These are phyloP conservation scores for Cremastinae sp. DNA, from an alignment of 2,888 invertebrate species.

Conservation along the genomic window DNA sequence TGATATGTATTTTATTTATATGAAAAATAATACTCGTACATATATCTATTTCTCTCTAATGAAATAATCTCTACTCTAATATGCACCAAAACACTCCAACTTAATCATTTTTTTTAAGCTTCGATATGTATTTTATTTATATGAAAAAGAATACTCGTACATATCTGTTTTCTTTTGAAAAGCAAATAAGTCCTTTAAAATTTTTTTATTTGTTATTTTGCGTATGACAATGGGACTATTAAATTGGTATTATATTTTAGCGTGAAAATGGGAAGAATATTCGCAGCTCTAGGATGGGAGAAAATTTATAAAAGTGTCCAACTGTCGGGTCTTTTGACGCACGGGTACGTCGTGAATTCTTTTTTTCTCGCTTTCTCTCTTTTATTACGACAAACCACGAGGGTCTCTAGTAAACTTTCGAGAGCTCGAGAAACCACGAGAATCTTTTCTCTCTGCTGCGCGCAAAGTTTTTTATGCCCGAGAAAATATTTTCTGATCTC, in stretches of 20 bases:
- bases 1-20: slow-evolving; percentile 16
- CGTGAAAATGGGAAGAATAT: too few relatives aligned
- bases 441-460: slow-evolving; percentile 7
- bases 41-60: too few relatives aligned
- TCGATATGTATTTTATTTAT: not conserved
- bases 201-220: too few relatives aligned
- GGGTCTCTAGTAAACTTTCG: slow-evolving; percentile 20
- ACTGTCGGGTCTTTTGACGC: slow-evolving; percentile 15
- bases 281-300: not conserved
- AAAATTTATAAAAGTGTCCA: slow-evolving; percentile 39
- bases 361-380: not conserved
- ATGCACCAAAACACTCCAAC: too few relatives aligned
- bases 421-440: slow-evolving; percentile 14
- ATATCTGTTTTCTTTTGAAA: too few relatives aligned
- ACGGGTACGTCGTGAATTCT: not conserved
- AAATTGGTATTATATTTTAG: slow-evolving; percentile 16
- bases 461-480: slow-evolving; percentile 13
- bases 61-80: too few relatives aligned
- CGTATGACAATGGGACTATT: not conserved
- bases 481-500: slow-evolving; percentile 12
- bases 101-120: too few relatives aligned
- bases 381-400: slow-evolving; percentile 18
- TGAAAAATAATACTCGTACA: too few relatives aligned
- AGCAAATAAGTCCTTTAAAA: too few relatives aligned
- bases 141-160: too few relatives aligned